phyloP scores from a whole-genome alignment of 2,797 vertebrate species.

The Rhinichthys osculus region DNA sequence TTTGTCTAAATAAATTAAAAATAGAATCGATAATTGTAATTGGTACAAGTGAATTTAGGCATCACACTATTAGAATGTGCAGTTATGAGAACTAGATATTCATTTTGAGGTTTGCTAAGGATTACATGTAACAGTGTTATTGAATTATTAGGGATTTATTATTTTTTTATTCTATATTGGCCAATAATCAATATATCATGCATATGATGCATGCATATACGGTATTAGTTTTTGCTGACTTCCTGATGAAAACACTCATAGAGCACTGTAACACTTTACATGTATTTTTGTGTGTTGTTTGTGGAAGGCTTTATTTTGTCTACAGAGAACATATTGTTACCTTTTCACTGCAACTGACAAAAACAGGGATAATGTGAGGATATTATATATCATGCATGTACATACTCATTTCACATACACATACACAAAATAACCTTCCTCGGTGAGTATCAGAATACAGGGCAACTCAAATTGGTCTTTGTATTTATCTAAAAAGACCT shows the following conservation, averaged over 20 bases:
- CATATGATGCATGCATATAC: too few relatives aligned
- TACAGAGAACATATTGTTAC: not conserved
- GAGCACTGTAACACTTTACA: not conserved
- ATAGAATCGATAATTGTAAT: not conserved
- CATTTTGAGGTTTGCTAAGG: not conserved
- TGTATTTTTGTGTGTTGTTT: not conserved
- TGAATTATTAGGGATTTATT: not conserved
- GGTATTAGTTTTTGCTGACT: not conserved
- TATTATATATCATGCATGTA: constrained; percentile 9
- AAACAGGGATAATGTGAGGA: not conserved
- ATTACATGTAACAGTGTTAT: not conserved
- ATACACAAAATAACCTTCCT: not conserved
- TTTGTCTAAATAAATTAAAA: constrained; percentile 3
- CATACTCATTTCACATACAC: not conserved
- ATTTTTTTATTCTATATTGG: not conserved
- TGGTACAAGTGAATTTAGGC: not conserved
- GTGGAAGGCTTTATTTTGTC: not conserved
- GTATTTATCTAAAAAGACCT: not conserved
- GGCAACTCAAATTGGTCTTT: constrained; percentile 9
- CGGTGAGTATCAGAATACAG: constrained; percentile 20
- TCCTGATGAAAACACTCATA: not conserved
- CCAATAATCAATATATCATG: not conserved
- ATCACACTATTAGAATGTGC: not conserved
- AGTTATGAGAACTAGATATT: not conserved
- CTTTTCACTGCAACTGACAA: not conserved